Base-by-base conservation (phyloP, 2,888 invertebrate species). In the Ramazzottius varieornatus region DNA sequence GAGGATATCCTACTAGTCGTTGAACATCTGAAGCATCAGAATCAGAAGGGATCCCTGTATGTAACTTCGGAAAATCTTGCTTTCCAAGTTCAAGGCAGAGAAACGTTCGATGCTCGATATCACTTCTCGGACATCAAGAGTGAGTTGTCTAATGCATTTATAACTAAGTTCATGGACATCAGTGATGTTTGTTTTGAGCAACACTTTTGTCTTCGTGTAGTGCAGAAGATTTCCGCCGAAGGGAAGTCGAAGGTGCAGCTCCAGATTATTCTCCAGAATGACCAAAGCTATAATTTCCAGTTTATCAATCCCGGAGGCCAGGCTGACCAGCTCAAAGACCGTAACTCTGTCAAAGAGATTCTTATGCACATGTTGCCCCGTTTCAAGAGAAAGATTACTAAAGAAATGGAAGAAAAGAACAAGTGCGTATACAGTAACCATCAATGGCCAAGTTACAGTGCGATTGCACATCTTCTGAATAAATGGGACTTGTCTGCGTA, bases 181-280 rank as follows among this genome's bases (percentile, higher is more conserved):
- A n/a, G n/a, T n/a, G n/a, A n/a, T n/a, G n/a, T n/a, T n/a, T n/a
- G n/a, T n/a, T n/a, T n/a, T n/a, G 40, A 40, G 20, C 13, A 32
- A 13, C 16, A n/a, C 46, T 20, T 65, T 32, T n/a, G 13, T 33
- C 46, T 20, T 20, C 8, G 40, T 8, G 8, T 75, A 90, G 89
- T 86, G 69, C 96, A 98, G 81, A 92, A 94, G 79, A 94, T 99
- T 71, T 81, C 81, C 8, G 93, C 96, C 0, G 92, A 86, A 71
- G 92, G 91, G 33, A 98, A 98, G 78, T 85, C 91, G 33, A 98
- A 98, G 79, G 89, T 99, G 66, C 98, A 99, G 76, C 80, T 99
- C 24, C 98, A 99, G 81, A 84, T 96, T 32, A 90, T 93, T 32
- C 79, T 98, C 68, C 89, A 94, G 71, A 90, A 89, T 79, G 90